These are phyloP conservation scores for Venustoraphidia nigricollis DNA, from an alignment of 2,888 invertebrate genomes.

Conservation along the genomic window DNA sequence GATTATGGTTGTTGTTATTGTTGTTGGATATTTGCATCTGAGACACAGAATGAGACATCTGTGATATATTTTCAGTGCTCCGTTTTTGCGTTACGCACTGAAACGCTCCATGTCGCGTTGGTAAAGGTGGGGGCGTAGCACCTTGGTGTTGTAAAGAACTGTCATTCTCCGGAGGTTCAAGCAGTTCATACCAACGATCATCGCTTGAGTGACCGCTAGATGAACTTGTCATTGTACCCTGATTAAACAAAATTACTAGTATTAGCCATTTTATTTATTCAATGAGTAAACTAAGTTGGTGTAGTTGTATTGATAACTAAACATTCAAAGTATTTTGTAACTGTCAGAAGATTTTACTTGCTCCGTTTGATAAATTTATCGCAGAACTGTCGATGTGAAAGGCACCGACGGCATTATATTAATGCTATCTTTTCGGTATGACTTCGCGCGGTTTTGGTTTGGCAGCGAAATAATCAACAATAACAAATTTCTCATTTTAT, in stretches of 20 bases:
- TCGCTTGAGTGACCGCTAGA: slow-evolving; percentile 47
- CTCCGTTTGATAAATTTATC: too few species aligned
- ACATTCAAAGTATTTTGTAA: too few species aligned
- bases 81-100: slow-evolving; percentile 17
- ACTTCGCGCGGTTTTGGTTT: too few species aligned
- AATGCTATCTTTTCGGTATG: too few species aligned
- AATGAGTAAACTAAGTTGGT: too few species aligned
- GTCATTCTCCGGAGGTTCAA: slow-evolving; percentile 30
- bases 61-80: slow-evolving; percentile 5
- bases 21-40: slow-evolving; percentile 19
- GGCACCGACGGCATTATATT: too few species aligned
- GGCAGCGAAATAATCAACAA: too few species aligned
- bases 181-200: slow-evolving; percentile 46
- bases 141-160: slow-evolving; percentile 17
- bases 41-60: slow-evolving; percentile 17
- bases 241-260: slow-evolving; percentile 17
- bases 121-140: slow-evolving; percentile 37
- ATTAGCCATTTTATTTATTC: too few species aligned
- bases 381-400: too few species aligned
- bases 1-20: slow-evolving; percentile 18
- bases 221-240: slow-evolving; percentile 44
- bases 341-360: too few species aligned
- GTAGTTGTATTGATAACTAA: too few species aligned
- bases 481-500: too few species aligned
- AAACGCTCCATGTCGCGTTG: slow-evolving; percentile 25